These are phyloP conservation scores for Junonia oenone DNA, from an alignment of 2,888 invertebrate genomes.

Conservation along the genomic window DNA sequence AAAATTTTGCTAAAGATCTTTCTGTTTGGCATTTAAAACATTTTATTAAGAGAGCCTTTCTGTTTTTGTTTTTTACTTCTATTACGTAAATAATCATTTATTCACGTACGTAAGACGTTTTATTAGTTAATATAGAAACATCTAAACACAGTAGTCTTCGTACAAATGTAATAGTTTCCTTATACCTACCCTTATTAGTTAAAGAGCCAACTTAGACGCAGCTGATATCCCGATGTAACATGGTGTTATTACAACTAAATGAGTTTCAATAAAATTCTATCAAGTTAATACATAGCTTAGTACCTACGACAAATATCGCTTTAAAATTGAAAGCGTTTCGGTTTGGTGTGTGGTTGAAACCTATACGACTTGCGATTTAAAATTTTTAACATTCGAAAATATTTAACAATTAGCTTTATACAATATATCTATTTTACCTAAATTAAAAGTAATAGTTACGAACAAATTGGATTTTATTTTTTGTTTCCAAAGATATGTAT, in stretches of 20 bases:
- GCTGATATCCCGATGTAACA: neutral
- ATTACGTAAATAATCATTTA: too few relatives aligned
- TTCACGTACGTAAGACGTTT: too few relatives aligned
- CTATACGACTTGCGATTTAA: too few relatives aligned
- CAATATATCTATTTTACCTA: neutral
- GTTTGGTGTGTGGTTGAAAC: too few relatives aligned
- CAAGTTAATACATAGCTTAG: too few relatives aligned
- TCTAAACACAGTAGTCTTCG: neutral
- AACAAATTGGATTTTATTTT: neutral
- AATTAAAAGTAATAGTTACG: neutral
- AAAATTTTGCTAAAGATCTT: neutral
- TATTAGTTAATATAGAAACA: too few relatives aligned
- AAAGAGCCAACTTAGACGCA: neutral
- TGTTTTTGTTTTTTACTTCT: too few relatives aligned
- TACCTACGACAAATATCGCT: too few relatives aligned
- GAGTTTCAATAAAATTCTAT: neutral
- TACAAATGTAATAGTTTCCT: neutral
- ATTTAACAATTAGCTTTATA: too few relatives aligned
- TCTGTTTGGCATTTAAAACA: neutral
- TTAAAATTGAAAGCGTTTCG: too few relatives aligned
- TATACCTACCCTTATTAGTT: neutral
- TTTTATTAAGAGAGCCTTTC: neutral
- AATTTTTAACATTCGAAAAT: too few relatives aligned
- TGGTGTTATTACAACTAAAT: neutral
- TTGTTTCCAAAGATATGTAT: neutral